These are phyloP conservation scores for Pyrgilauda ruficollis DNA, from an alignment of 2,113 vertebrate species.

Conservation along the genomic window DNA sequence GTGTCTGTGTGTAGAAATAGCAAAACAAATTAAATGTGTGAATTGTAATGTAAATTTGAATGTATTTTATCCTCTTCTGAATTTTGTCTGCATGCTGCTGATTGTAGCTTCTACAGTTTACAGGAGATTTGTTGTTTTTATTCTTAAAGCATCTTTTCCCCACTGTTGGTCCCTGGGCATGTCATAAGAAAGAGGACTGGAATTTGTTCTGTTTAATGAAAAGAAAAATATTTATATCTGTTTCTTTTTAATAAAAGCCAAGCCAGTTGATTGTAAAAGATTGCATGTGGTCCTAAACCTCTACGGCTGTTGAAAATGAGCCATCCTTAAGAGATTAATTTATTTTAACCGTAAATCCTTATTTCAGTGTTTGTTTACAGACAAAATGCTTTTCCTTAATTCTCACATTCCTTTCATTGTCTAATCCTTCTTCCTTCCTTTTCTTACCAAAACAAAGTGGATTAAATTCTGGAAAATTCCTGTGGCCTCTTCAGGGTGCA, in stretches of 20 bases:
- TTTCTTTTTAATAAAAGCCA: constrained; percentile 53
- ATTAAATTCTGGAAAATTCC: constrained; percentile 23
- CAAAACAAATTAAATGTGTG: not conserved
- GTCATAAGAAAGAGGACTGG: constrained; percentile 25
- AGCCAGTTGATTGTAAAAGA: constrained; percentile 31
- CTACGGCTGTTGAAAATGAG: constrained; percentile 39
- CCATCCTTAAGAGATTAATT: constrained; percentile 37
- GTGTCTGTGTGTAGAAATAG: not conserved
- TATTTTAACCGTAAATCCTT: constrained; percentile 42
- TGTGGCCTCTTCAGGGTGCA: not conserved
- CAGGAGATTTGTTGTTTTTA: not conserved
- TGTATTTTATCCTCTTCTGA: not conserved
- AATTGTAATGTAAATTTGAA: not conserved
- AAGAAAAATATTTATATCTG: constrained; percentile 65
- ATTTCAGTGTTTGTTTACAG: constrained; percentile 48
- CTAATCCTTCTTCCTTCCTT: constrained; percentile 34
- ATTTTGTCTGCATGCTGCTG: not conserved
- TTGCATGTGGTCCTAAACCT: constrained; percentile 28
- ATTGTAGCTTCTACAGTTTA: not conserved
- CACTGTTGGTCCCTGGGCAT: not conserved
- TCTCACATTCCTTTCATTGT: constrained; percentile 52
- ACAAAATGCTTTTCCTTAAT: constrained; percentile 50
- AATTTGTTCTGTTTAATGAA: constrained; percentile 61
- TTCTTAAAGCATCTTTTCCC: not conserved
- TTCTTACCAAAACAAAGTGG: constrained; percentile 31